Conservation (phyloP, 2,113 vertebrate species). For the Zonotrichia leucophrys region DNA sequence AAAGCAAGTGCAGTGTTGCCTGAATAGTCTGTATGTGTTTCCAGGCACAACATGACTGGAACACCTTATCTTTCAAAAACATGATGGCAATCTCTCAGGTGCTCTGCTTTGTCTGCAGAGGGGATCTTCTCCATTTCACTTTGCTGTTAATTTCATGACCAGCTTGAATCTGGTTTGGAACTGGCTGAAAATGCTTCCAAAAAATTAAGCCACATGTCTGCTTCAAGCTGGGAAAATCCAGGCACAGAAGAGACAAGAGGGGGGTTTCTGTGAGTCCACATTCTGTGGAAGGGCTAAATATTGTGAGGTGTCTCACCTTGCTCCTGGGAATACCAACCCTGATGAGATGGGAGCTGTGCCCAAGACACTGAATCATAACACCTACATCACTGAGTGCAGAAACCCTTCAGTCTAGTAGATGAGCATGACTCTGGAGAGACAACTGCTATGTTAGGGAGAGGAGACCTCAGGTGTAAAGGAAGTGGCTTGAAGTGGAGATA, state of each 20-base stretch:
- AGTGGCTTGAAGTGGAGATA: neutral
- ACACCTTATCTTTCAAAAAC: conserved; percentile 9
- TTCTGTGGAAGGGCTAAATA: neutral
- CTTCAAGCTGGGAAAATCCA: neutral
- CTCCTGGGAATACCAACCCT: neutral
- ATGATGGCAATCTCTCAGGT: neutral
- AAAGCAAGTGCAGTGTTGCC: neutral
- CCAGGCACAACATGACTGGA: neutral
- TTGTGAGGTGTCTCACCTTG: neutral
- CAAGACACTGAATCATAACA: neutral
- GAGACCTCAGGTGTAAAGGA: neutral
- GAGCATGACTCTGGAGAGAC: neutral
- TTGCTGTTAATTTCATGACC: accelerated
- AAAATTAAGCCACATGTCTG: neutral
- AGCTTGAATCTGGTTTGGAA: neutral
- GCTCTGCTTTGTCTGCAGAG: neutral
- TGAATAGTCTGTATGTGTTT: neutral
- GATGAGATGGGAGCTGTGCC: neutral
- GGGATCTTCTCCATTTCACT: neutral
- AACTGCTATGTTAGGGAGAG: accelerated
- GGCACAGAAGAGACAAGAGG: neutral
- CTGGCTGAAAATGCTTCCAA: accelerated
- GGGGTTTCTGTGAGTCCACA: neutral
- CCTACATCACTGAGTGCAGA: neutral
- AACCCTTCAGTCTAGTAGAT: neutral